Evolutionary conservation across 2,888 invertebrate genomes (phyloP).

Genomic region (Platycheirus rosarum): DNA sequence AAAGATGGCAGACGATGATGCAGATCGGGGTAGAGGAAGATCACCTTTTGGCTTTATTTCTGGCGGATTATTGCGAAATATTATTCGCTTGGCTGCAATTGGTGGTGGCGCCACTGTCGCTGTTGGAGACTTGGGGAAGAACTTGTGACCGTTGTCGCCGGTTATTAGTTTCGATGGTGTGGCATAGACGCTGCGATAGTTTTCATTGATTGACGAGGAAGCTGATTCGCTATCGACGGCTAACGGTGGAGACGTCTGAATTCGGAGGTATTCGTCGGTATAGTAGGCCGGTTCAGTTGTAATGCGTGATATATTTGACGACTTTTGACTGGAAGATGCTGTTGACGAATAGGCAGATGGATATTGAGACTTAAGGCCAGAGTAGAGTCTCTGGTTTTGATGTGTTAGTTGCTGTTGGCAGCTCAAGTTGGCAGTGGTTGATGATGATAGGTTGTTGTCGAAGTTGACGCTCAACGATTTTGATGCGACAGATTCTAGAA

Average conservation of each 20-base stretch:
- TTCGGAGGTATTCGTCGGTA: conserved; percentile 80
- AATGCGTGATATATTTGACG: conserved; percentile 46
- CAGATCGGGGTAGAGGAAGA: conserved; percentile 31
- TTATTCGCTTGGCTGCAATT: conserved; percentile 70
- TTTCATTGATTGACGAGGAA: conserved; percentile 80
- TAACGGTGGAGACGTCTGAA: conserved; percentile 79
- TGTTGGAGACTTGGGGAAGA: conserved; percentile 79
- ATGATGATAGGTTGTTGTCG: conserved; percentile 81
- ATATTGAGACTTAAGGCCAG: conserved; percentile 62
- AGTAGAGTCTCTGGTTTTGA: conserved; percentile 80
- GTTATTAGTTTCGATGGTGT: conserved; percentile 80
- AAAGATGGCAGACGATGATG: conserved; percentile 38
- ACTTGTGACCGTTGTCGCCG: conserved; percentile 76
- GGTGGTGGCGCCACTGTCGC: conserved; percentile 78
- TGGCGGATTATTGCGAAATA: conserved; percentile 74
- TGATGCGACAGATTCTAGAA: conserved; percentile 79
- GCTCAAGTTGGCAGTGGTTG: conserved; percentile 84
- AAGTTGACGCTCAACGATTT: conserved; percentile 75
- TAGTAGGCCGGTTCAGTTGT: conserved; percentile 80
- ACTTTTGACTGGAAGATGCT: conserved; percentile 53
- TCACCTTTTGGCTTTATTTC: conserved; percentile 63
- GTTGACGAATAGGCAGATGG: conserved; percentile 41
- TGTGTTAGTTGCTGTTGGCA: conserved; percentile 82
- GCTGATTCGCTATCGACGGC: conserved; percentile 76
- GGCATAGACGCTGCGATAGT: conserved; percentile 81